These are phyloP conservation scores for Drosophila guanche DNA, from an alignment of 1,140 invertebrate species.

Conservation along the genomic window DNA sequence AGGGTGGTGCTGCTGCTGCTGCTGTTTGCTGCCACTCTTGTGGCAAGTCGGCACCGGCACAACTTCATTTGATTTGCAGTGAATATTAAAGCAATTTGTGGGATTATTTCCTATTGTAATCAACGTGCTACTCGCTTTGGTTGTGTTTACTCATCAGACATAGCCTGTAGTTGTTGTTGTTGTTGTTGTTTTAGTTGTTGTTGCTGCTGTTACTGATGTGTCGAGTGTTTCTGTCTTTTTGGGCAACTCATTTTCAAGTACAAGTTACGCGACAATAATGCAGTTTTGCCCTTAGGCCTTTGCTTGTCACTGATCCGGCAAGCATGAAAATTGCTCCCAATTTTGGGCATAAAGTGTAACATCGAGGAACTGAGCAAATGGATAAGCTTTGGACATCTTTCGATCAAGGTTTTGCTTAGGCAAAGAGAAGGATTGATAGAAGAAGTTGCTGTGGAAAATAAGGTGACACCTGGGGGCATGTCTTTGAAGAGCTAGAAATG, in stretches of 20 bases:
- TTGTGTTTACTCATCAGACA: slow-evolving; percentile 54
- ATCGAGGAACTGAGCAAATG: too few relatives aligned
- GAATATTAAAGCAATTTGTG: slow-evolving; percentile 83
- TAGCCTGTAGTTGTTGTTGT: slow-evolving; percentile 13
- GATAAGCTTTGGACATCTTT: too few relatives aligned
- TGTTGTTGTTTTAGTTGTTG: slow-evolving; percentile 17
- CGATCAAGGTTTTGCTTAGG: too few relatives aligned
- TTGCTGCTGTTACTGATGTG: not conserved
- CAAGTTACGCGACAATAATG: slow-evolving; percentile 36
- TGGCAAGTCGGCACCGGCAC: slow-evolving; percentile 12
- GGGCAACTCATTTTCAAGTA: slow-evolving; percentile 69
- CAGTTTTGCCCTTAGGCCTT: slow-evolving; percentile 35
- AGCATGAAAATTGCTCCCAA: slow-evolving; percentile 80
- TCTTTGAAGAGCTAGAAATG: too few relatives aligned
- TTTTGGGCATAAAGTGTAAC: slow-evolving; percentile 11
- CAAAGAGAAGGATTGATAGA: too few relatives aligned
- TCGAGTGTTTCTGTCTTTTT: slow-evolving; percentile 16
- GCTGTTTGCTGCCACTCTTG: too few relatives aligned
- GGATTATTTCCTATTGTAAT: slow-evolving; percentile 83
- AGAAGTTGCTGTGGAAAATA: too few relatives aligned
- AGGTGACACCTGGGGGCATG: too few relatives aligned
- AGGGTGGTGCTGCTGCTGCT: slow-evolving; percentile 22
- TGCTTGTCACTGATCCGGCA: slow-evolving; percentile 35
- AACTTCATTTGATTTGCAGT: slow-evolving; percentile 83
- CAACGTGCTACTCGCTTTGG: slow-evolving; percentile 31